Conservation (phyloP, 1,140 invertebrate genomes). For the Anastrepha ludens region DNA sequence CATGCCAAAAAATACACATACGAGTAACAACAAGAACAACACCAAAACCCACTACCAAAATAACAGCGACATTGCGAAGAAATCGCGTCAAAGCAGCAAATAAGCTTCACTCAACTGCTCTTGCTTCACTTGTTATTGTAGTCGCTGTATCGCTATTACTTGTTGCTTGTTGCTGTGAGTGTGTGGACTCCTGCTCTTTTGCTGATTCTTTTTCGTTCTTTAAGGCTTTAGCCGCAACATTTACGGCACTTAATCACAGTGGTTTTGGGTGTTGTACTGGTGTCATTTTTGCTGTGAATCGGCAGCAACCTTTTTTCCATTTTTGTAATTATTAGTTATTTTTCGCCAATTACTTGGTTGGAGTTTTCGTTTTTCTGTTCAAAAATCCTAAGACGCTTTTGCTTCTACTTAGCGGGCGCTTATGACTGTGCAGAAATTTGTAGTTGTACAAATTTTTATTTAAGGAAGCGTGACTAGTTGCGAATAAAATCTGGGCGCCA, state of each 20-base stretch:
- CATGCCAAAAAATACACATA: conserved; percentile 64
- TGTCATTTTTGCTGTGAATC: too few species aligned
- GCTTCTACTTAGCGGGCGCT: too few species aligned
- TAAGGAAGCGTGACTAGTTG: too few species aligned
- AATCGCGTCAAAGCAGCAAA: neutral
- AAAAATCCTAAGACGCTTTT: too few species aligned
- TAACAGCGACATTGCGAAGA: neutral
- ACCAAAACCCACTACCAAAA: neutral
- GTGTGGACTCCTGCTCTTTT: neutral
- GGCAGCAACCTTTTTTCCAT: too few species aligned
- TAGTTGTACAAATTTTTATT: too few species aligned
- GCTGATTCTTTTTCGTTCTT: neutral
- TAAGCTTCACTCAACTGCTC: neutral
- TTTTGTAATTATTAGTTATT: neutral
- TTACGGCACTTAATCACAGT: neutral
- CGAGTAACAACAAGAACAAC: conserved; percentile 56
- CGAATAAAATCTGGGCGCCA: too few species aligned
- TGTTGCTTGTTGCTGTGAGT: neutral
- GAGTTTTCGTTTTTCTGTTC: too few species aligned
- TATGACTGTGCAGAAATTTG: too few species aligned
- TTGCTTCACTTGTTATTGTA: neutral
- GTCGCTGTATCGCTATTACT: too few species aligned
- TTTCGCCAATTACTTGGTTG: neutral
- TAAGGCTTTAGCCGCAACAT: neutral
- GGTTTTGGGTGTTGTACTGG: too few species aligned